Evolutionary conservation across 2,797 vertebrate species (phyloP).

Genomic region (Gobio occitaniae): DNA sequence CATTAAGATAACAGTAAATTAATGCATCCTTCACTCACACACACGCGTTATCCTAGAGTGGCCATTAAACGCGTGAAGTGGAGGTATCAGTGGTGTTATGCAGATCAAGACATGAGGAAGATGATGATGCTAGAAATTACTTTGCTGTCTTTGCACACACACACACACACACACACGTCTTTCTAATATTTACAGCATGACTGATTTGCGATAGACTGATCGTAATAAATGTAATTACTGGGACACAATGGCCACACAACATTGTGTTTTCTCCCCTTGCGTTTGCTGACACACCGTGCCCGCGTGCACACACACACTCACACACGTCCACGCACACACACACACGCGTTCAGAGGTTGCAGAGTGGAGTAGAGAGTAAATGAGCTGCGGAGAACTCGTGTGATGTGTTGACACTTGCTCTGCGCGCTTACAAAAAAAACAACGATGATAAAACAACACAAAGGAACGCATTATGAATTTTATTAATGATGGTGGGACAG

Average conservation of each 20-base stretch:
- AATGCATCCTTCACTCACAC: slow-evolving; percentile 54
- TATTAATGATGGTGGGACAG: slow-evolving; percentile 99
- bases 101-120: slow-evolving; percentile 44
- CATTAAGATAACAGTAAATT: slow-evolving; percentile 72
- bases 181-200: slow-evolving; percentile 78
- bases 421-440: slow-evolving; percentile 79
- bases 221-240: slow-evolving; percentile 80
- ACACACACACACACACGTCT: slow-evolving; percentile 57
- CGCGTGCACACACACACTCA: slow-evolving; percentile 61
- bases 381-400: slow-evolving; percentile 91
- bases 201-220: slow-evolving; percentile 82
- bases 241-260: slow-evolving; percentile 80
- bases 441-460: slow-evolving; percentile 95
- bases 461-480: slow-evolving; percentile 99
- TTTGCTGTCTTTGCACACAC: slow-evolving; percentile 38
- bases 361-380: slow-evolving; percentile 81
- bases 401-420: slow-evolving; percentile 97
- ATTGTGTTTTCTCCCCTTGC: slow-evolving; percentile 74
- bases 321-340: slow-evolving; percentile 19
- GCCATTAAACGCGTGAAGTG: slow-evolving; percentile 31
- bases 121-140: slow-evolving; percentile 54
- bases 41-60: not conserved
- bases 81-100: slow-evolving; percentile 47
- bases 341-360: slow-evolving; percentile 63
- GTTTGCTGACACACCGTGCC: slow-evolving; percentile 72